phyloP scores from a whole-genome alignment of 2,888 invertebrate genomes.

The Stegana nigrithorax region DNA sequence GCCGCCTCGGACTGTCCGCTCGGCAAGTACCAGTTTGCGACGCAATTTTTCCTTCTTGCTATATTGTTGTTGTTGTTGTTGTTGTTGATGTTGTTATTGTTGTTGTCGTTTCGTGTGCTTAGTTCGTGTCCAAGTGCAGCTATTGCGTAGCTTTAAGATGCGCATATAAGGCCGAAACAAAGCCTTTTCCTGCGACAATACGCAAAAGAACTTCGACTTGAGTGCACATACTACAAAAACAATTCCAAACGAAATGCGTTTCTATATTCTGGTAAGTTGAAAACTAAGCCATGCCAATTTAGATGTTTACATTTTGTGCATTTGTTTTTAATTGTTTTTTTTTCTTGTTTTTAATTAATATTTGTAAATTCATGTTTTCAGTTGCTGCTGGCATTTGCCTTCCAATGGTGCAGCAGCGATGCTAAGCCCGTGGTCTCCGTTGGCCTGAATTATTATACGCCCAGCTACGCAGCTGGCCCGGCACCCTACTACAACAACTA shows the following conservation, averaged over 20 bases:
- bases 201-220: no score
- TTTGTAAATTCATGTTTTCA: conserved; percentile 18
- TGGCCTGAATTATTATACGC: conserved; percentile 37
- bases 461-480: conserved; percentile 16
- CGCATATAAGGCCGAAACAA: no score
- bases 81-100: no score
- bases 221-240: neutral
- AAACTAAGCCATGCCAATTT: neutral
- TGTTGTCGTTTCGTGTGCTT: no score
- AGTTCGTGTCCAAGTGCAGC: no score
- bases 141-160: no score
- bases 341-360: neutral
- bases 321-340: no score
- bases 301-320: no score
- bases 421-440: conserved; percentile 46
- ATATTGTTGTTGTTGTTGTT: no score
- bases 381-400: conserved; percentile 29
- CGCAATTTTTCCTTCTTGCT: neutral
- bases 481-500: conserved; percentile 37
- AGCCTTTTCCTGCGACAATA: no score
- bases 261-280: neutral
- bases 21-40: neutral
- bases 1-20: neutral
- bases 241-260: neutral
- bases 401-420: conserved; percentile 19